Evolutionary conservation across 2,888 invertebrate species (phyloP).

Genomic region (Platycheirus rosarum): DNA sequence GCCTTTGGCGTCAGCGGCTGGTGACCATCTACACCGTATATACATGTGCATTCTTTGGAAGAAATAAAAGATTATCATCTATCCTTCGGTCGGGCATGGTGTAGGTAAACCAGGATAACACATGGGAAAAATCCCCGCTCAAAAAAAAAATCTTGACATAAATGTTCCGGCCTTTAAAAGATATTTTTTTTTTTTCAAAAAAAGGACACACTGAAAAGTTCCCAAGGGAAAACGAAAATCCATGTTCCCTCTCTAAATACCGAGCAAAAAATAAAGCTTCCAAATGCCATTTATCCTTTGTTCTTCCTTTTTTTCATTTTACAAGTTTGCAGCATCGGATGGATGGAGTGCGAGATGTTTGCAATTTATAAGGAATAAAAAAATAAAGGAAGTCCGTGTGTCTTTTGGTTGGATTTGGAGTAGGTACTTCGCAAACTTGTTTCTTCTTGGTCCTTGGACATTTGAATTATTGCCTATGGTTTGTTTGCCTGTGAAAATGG

Average conservation of each 20-base stretch:
- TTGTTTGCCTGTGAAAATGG: conserved; percentile 48
- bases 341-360: conserved; percentile 48
- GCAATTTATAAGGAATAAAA: conserved; percentile 49
- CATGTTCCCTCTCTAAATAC: conserved; percentile 58
- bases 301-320: conserved; percentile 17
- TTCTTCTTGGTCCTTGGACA: conserved; percentile 32
- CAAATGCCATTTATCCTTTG: conserved; percentile 45
- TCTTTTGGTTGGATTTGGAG: conserved; percentile 23
- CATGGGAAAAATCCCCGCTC: not conserved
- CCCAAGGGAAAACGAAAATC: conserved; percentile 66
- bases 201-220: conserved; percentile 56
- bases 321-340: conserved; percentile 47
- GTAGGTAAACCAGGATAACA: conserved; percentile 22
- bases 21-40: conserved; percentile 7
- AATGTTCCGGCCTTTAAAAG: conserved; percentile 53
- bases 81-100: too few species aligned
- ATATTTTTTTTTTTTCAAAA: conserved; percentile 27
- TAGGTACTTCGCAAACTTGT: conserved; percentile 18
- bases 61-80: conserved; percentile 23
- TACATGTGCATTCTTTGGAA: not conserved
- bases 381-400: conserved; percentile 19
- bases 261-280: too few species aligned
- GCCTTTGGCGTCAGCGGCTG: conserved; percentile 20
- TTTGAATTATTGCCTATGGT: conserved; percentile 49
- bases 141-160: conserved; percentile 42